Base-by-base conservation (phyloP, 2,797 vertebrate species). In the Chaetodon trifasciatus region DNA sequence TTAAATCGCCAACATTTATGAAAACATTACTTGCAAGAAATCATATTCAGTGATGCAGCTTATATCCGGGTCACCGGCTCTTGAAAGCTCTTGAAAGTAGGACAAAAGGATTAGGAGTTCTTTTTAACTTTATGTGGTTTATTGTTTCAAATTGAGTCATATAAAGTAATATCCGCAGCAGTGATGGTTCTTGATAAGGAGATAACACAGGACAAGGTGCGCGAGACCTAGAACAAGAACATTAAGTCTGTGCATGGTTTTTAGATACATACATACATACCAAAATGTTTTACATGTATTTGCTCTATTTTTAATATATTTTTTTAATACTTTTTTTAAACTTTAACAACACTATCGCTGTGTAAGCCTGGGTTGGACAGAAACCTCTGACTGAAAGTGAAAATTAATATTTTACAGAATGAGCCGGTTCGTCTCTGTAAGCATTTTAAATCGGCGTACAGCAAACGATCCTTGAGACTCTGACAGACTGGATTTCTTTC, bases 401-500 rank as follows among this genome's bases (percentile, higher is more conserved):
- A 50, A 44, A 32, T 9, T 11, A 28, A 61, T 42, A 39, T 15
- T 40, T 55, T 1, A 3, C 4, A 40, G 5, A 3, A 5, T 17
- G 0, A 40, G 50, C 65, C 69, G 46, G 13, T 16, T 32, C 28
- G 28, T 15, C 39, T 44, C 21, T 67, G 50, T 47, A 46, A 69
- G 56, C 47, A 47, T 21, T 49, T 66, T 24, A 16, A 52, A 11
- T 21, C 19, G 16, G 69, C 4, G 24, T 76, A 0, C 69, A 67
- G 55, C 8, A 49, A 76, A 76, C n/a, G 2, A 12, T 24, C 28
- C 28, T 32, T 32, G 28, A 32, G 40, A 37, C 56, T 12, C 8
- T 28, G 69, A 58, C 50, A 46, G 17, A 32, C 7, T 23, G 24
- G n/a, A 44, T 60, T 39, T 58, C 72, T 75, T 81, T 83, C 35